phyloP scores from a whole-genome alignment of 2,888 invertebrate species.

The Eubasilissa splendida region DNA sequence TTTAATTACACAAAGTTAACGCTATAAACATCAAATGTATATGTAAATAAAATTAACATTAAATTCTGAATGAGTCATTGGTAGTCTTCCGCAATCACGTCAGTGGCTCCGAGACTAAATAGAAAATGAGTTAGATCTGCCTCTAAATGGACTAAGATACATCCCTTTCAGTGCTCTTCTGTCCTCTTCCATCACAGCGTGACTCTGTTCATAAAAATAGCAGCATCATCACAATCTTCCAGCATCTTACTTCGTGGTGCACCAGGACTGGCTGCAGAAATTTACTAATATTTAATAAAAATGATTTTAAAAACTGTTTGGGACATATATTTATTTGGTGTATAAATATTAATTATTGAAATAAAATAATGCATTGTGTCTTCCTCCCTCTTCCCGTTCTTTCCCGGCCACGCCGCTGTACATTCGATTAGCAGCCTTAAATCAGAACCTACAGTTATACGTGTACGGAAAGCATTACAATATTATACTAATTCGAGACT shows the following conservation, averaged over 20 bases:
- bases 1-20: no score
- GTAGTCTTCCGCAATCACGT: constrained; percentile 4
- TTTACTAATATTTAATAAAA: background rate
- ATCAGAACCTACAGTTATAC: no score
- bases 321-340: no score
- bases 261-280: constrained; percentile 2
- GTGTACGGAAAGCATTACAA: no score
- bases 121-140: constrained; percentile 26
- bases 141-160: constrained; percentile 32
- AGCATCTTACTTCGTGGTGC: background rate
- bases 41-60: background rate
- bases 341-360: no score
- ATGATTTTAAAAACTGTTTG: no score
- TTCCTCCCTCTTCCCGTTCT: no score
- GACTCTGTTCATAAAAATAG: background rate
- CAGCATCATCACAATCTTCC: constrained; percentile 6
- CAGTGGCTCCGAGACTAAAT: background rate
- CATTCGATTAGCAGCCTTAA: no score
- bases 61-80: background rate
- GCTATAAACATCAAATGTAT: no score
- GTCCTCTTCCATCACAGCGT: constrained; percentile 16
- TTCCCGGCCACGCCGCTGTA: no score
- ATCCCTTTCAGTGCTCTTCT: constrained; percentile 12
- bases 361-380: no score
- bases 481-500: no score